phyloP scores from a whole-genome alignment of 2,797 vertebrate species.

The Clarias fuscus region DNA sequence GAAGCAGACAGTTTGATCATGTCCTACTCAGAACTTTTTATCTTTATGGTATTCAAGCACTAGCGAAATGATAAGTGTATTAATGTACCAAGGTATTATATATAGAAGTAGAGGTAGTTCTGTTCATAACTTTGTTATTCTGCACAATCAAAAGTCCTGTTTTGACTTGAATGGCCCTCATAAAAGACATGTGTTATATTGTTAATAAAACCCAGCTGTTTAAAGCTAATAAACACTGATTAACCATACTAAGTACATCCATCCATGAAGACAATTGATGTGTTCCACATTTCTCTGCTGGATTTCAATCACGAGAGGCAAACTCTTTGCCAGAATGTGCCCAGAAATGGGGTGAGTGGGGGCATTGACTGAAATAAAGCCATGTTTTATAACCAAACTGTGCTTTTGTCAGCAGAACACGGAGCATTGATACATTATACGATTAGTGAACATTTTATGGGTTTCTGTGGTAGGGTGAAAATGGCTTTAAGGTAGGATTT shows the following conservation, averaged over 20 bases:
- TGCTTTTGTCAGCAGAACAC: conserved; percentile 68
- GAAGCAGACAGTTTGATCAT: no score
- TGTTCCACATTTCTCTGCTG: not conserved
- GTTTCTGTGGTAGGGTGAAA: conserved; percentile 70
- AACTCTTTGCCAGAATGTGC: conserved; percentile 14
- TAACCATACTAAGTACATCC: conserved; percentile 1
- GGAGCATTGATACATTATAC: conserved; percentile 59
- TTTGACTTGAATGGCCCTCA: no score
- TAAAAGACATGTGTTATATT: conserved; percentile 49
- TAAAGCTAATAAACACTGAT: conserved; percentile 43
- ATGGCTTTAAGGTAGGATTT: conserved; percentile 64
- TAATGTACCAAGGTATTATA: no score
- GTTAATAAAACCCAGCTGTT: conserved; percentile 47
- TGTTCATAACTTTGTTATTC: no score
- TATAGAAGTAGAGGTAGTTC: no score
- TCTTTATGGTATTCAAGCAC: no score
- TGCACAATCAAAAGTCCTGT: no score
- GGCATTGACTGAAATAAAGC: conserved; percentile 62
- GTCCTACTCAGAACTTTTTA: no score
- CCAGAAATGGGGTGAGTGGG: conserved; percentile 52
- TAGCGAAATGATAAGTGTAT: no score
- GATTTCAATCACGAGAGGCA: not conserved
- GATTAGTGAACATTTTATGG: conserved; percentile 68
- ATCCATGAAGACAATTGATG: not conserved
- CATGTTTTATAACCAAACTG: conserved; percentile 66